These are phyloP conservation scores for Lumbricus terrestris DNA, from an alignment of 2,888 invertebrate genomes.

Conservation along the genomic window DNA sequence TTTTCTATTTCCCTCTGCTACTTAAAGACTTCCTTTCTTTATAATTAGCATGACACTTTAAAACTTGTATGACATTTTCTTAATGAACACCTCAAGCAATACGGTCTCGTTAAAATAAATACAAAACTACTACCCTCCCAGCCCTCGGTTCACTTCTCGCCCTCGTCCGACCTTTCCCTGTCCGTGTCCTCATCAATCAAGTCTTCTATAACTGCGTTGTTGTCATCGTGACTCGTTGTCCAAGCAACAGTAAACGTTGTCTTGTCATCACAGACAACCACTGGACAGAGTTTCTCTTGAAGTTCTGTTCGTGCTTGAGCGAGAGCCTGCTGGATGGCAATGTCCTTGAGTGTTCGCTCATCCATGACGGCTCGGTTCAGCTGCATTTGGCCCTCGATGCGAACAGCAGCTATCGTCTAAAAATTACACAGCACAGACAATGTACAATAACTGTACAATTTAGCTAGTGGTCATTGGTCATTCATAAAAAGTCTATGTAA, in stretches of 20 bases:
- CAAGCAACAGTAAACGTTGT: conserved; percentile 44
- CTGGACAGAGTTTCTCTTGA: conserved; percentile 46
- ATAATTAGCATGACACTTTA: background rate
- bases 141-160: background rate
- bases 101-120: background rate
- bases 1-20: background rate
- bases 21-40: background rate
- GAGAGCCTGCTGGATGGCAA: conserved; percentile 55
- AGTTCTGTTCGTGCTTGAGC: conserved; percentile 50
- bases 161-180: conserved; percentile 13
- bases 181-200: conserved; percentile 8
- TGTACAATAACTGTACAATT: background rate
- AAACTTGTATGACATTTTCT: background rate
- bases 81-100: background rate
- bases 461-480: background rate
- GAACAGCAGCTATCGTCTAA: conserved; percentile 53
- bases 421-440: conserved; percentile 13
- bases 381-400: conserved; percentile 55
- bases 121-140: background rate
- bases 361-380: conserved; percentile 53
- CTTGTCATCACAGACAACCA: conserved; percentile 48
- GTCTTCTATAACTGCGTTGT: background rate
- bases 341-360: conserved; percentile 55
- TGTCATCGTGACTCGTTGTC: conserved; percentile 27
- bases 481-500: background rate